Percentiles rank a stretch among this genome's conserved stretches.
Evolutionary conservation across 2,888 invertebrate genomes (phyloP).

Genomic region (Liopterus haemorrhoidalis): DNA sequence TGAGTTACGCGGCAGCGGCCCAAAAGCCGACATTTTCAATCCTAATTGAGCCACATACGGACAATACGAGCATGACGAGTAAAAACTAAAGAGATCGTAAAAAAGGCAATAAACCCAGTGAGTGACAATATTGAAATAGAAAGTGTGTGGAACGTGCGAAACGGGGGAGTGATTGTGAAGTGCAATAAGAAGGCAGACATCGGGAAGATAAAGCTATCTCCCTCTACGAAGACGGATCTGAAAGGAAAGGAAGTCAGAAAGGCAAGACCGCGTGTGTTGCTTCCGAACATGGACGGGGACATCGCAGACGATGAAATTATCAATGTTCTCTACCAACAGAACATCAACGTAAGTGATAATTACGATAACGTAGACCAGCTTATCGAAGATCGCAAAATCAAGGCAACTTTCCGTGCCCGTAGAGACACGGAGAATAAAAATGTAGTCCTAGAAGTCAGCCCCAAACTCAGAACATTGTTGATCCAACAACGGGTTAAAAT

Average conservation of each 20-base stretch:
- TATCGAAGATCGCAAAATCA: background rate
- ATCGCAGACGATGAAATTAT: background rate
- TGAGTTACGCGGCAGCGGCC: conserved; percentile 2
- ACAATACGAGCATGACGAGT: background rate
- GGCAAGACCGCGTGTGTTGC: conserved; percentile 2
- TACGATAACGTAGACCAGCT: background rate
- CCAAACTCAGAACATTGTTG: conserved; percentile 7
- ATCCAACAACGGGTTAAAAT: background rate
- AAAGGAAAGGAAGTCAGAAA: conserved; percentile 5
- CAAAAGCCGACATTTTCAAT: conserved; percentile 2
- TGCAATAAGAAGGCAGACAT: background rate
- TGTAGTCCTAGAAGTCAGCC: conserved; percentile 4
- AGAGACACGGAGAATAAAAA: background rate
- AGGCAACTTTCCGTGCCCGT: background rate
- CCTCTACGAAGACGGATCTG: background rate
- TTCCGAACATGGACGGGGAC: background rate
- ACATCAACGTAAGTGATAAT: background rate
- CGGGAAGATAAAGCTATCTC: background rate
- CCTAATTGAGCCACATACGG: background rate
- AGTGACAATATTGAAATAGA: background rate
- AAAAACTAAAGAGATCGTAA: conserved; percentile 2
- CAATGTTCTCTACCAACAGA: background rate
- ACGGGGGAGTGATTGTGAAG: conserved; percentile 2
- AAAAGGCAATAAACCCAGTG: background rate
- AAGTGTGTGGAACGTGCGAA: conserved; percentile 1